A percentile compares a stretch with the other conserved stretches of the same genome.
These are phyloP conservation scores for Ailurus styani DNA, from an alignment of 2,113 vertebrate genomes.

Conservation along the genomic window DNA sequence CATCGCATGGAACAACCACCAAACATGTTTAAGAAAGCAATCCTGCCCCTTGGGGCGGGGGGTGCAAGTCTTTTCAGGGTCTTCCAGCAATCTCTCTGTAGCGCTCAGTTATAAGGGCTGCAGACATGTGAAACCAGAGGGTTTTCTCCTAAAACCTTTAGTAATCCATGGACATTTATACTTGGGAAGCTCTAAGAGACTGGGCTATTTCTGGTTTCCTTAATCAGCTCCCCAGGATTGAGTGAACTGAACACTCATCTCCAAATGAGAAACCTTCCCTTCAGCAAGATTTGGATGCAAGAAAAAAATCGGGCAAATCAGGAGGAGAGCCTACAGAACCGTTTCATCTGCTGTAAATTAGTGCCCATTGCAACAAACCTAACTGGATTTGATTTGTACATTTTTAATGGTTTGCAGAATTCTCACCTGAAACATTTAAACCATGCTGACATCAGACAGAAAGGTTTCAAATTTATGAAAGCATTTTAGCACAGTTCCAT, in stretches of 20 bases:
- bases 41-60: neutral
- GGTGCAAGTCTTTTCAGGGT: neutral
- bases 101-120: neutral
- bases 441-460: neutral
- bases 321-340: neutral
- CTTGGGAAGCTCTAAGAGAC: neutral
- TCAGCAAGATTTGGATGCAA: neutral
- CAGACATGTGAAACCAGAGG: neutral
- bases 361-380: neutral
- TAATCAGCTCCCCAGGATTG: neutral
- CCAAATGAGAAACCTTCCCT: neutral
- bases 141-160: neutral
- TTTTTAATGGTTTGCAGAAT: neutral
- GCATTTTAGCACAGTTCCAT: neutral
- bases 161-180: neutral
- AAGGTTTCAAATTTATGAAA: conserved; percentile 2
- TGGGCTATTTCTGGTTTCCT: neutral
- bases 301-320: neutral
- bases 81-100: neutral
- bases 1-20: neutral
- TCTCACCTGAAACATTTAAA: neutral
- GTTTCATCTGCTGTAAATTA: neutral
- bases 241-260: neutral
- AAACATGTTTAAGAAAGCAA: neutral
- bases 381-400: neutral